Conservation (phyloP, 2,888 invertebrate genomes). For the Agriopis aurantiaria region DNA sequence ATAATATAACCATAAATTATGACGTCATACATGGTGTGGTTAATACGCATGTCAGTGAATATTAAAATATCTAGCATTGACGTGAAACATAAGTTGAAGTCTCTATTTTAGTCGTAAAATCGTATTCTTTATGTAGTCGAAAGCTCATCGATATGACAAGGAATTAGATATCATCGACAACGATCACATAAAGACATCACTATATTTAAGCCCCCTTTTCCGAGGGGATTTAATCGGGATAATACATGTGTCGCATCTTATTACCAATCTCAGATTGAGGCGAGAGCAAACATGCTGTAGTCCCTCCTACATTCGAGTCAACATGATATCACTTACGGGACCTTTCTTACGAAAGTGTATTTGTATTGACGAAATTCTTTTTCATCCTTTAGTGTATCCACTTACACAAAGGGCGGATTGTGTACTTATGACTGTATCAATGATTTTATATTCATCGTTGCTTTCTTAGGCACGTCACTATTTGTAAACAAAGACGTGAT, state of each 20-base stretch:
- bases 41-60: conserved; percentile 22
- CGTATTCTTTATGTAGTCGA: conserved; percentile 42
- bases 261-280: conserved; percentile 83
- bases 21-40: conserved; percentile 24
- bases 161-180: conserved; percentile 46
- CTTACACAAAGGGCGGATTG: conserved; percentile 57
- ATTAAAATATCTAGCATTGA: conserved; percentile 20
- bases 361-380: conserved; percentile 73
- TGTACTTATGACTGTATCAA: conserved; percentile 41
- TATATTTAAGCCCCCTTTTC: conserved; percentile 75
- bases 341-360: conserved; percentile 72
- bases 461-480: conserved; percentile 36
- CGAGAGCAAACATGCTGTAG: conserved; percentile 77
- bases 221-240: conserved; percentile 80
- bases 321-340: conserved; percentile 81
- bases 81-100: conserved; percentile 33
- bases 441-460: conserved; percentile 38
- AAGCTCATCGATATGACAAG: conserved; percentile 51
- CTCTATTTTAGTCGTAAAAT: conserved; percentile 36
- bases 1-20: conserved; percentile 22
- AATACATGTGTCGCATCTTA: conserved; percentile 85
- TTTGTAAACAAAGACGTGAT: conserved; percentile 26
- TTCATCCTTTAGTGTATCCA: conserved; percentile 65
- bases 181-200: conserved; percentile 70
- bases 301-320: conserved; percentile 72